Base-by-base conservation (phyloP, 2,888 invertebrate genomes). In the Epistrophella euchroma region DNA sequence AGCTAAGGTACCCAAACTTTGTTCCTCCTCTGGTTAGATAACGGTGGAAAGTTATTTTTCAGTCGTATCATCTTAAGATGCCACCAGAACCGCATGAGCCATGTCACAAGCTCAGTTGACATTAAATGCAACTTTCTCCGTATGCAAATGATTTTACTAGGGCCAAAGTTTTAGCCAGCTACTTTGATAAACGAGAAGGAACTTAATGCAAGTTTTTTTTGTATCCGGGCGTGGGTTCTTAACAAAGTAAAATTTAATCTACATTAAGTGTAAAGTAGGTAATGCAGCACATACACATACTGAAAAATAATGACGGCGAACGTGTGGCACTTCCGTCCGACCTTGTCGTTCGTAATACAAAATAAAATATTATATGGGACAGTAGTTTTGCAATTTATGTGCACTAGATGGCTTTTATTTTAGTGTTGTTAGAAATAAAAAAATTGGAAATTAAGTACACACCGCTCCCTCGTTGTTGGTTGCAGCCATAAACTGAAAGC, bases 231-330 rank as follows among this genome's bases (percentile, higher is more conserved):
- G 15, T 2, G 17, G 11, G 19, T 22, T 25, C n/a, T 19, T 1
- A 64, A 47, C 45, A 37, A 62, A 55, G 75, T 40, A 55, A 55
- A 47, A 50, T 75, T 81, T 47, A 81, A 70, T 74, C 32, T 60
- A 60, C 68, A 52, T 9, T 76, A 68, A 37, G 22, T 19, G 52
- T 28, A 35, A 45, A 32, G 55, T 35, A 47, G 19, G 60, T 68
- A n/a, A 66, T 56, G 43, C 25, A n/a, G n/a, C n/a, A n/a, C n/a
- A n/a, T n/a, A 75, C 37, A 32, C 11, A 45, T 32, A 2, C 4
- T 28, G 15, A 47, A 2, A 11, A 58, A 37, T 17, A 45, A 28
- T 9, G 45, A 7, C 5, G 6, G 2, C 0, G 25, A 11, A 11
- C 2, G 13, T 0, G 15, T n/a, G 5, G 40, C 13, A 35, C 19